Evolutionary conservation across 92 coral and sea anemone genomes (phyloP), one percentile per base, ranked within the genome.

Genomic region (Galaxea fascicularis): DNA sequence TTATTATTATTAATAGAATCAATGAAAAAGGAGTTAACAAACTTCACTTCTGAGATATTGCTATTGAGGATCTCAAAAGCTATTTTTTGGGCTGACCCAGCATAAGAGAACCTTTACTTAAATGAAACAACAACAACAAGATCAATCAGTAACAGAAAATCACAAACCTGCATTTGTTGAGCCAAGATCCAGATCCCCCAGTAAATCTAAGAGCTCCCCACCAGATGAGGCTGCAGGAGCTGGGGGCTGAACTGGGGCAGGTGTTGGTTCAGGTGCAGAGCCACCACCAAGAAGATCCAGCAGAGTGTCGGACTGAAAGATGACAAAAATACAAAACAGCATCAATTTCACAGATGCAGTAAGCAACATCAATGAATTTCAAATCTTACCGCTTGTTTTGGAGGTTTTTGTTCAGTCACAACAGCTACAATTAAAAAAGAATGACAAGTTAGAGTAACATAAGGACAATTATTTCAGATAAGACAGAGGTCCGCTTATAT

Each of bases 231-330:
- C 31, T 9, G 89, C 82, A 17, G 90, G 87, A 17, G 92, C 90
- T 1, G 93, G 87, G 9, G 95, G 92, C 47, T 88, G 88, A 67
- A 85, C 91, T 51, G 98, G 88, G 64, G 90, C 88, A 79, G 92
- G 96, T 24, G 91, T 84, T 25, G 98, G 96, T 44, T 87, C 86
- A 18, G 95, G 86, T 26, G 78, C 93, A 21, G 83, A 65, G 79
- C 98, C 97, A 68, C 97, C 99, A 25, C 99, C 98, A 74, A 96
- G 98, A 28, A 96, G 92, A 76, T 96, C 98, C 70, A 96, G 88
- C 56, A 96, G 82, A 28, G 99, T 93, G 9, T 95, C 98, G 15
- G 86, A 71, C 86, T 82, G 59, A 16, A 31, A 26, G 8, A 16
- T 17, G 29, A 27, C 22, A 30, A 17, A 3, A 54, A 71, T 21